Conservation (phyloP, 1,140 invertebrate genomes). For the Dryas iulia region DNA sequence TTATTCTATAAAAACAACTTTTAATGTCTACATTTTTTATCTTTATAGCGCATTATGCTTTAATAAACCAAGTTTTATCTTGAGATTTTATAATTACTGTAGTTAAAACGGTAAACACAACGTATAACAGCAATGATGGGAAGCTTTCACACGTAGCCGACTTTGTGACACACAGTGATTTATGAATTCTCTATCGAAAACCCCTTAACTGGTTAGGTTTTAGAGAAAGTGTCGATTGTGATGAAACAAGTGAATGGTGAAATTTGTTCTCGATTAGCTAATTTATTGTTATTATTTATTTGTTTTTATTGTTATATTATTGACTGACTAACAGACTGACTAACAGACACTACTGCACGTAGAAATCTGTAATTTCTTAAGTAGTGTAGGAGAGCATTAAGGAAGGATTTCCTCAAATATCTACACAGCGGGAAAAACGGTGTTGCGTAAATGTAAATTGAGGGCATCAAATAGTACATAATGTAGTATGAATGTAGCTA, state of each 20-base stretch:
- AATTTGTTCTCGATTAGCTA: background rate
- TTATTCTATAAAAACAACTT: background rate
- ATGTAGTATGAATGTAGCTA: no score
- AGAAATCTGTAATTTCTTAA: no score
- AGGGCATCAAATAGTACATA: no score
- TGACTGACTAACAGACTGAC: no score
- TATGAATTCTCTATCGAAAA: background rate
- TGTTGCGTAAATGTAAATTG: no score
- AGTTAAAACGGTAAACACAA: slow-evolving; percentile 12
- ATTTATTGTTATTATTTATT: background rate
- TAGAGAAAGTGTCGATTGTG: background rate
- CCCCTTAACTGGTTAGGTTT: background rate
- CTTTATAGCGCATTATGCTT: background rate
- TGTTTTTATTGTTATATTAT: no score
- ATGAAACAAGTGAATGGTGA: background rate
- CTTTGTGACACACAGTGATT: background rate
- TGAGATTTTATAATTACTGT: slow-evolving; percentile 2
- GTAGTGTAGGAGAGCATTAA: no score
- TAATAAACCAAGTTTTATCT: background rate
- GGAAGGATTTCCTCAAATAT: no score
- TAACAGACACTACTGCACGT: no score
- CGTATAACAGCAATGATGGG: background rate
- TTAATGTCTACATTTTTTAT: background rate
- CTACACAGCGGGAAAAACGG: no score
- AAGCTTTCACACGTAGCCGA: background rate